Base-by-base conservation (phyloP, 1,140 invertebrate genomes). In the Bombyx mandarina region DNA sequence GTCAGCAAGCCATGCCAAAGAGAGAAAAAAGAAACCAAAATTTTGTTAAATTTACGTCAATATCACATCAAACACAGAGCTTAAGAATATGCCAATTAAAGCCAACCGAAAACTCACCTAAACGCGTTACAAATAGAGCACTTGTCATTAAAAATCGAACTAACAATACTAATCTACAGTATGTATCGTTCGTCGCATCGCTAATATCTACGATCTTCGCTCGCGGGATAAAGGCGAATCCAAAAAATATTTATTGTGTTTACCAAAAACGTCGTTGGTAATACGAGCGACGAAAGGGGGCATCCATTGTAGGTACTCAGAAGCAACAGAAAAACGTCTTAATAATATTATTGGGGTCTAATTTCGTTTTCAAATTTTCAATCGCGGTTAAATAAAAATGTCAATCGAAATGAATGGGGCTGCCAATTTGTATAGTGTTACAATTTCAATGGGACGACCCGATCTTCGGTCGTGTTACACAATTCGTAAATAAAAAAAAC, bases 281-380 rank as follows among this genome's bases (percentile, higher is more conserved):
- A 84, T 75, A 71, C 66, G 79, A 81, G 80, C 51, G 60, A 73
- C 26, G 26, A 35, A 35, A 65, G 68, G 66, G 68, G 69, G 67
- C 59, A 53, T 12, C 22, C 54, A 69, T 79, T 78, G 75, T 18
- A 18, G 12, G 12, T 77, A 22, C 8, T 35, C 50, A 51, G 42
- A 35, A 51, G 22, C 35, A n/a, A 54, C 51, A 57, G 53, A 60
- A 64, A 69, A 77, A 78, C 72, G 63, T 55, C 62, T 67, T 77
- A 71, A 84, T 84, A 84, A 84, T 79, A 82, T 84, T 81, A 84
- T 84, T 84, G 81, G 81, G 74, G 63, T 84, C 81, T 84, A 84
- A 84, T 84, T 84, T 84, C 81, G 74, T 77, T 83, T 83, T 67
- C 69, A 60, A 35, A 71, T 65, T 71, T 66, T 79, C 78, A 82